A percentile compares a stretch with the other conserved stretches of the same genome.
Evolutionary conservation across 2,113 vertebrate species (phyloP).

Genomic region (Pluvianellus socialis): DNA sequence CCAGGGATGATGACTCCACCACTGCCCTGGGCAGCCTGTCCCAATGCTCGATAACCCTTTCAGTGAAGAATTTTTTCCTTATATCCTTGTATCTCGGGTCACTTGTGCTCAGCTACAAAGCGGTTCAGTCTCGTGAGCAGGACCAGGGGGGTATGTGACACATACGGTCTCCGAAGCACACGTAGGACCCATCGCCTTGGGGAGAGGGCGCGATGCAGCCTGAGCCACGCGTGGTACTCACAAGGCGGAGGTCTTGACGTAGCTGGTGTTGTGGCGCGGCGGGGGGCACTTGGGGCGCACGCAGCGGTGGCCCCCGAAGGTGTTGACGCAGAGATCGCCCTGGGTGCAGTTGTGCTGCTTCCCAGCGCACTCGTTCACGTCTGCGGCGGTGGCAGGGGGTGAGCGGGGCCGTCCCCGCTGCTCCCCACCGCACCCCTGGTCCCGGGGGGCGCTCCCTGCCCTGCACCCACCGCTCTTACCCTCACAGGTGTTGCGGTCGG

Average conservation of each 20-base stretch:
- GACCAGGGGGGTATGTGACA: not conserved
- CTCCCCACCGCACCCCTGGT: rapidly evolving
- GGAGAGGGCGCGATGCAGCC: rapidly evolving
- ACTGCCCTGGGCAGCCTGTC: not conserved
- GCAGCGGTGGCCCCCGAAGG: slow-evolving; percentile 83
- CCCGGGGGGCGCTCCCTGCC: rapidly evolving
- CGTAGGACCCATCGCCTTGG: rapidly evolving
- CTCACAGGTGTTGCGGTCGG: slow-evolving; percentile 78
- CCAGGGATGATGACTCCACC: not conserved
- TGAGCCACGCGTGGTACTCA: not conserved
- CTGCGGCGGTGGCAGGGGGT: slow-evolving; percentile 14
- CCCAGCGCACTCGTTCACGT: slow-evolving; percentile 82
- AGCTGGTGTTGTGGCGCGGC: slow-evolving; percentile 76
- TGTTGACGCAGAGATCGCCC: slow-evolving; percentile 84
- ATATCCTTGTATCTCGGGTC: not conserved
- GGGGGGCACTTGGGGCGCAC: slow-evolving; percentile 82
- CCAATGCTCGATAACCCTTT: not conserved
- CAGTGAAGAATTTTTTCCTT: not conserved
- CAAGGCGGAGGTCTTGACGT: slow-evolving; percentile 84
- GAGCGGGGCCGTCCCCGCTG: rapidly evolving
- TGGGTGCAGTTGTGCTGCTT: slow-evolving; percentile 83
- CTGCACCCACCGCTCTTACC: slow-evolving; percentile 59
- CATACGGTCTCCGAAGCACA: rapidly evolving
- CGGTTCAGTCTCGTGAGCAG: rapidly evolving
- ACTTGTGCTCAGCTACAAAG: not conserved